Percentiles rank a stretch among this genome's conserved stretches.
These are phyloP conservation scores for Ornithoptera alexandrae DNA, from an alignment of 2,888 invertebrate species.

Conservation along the genomic window DNA sequence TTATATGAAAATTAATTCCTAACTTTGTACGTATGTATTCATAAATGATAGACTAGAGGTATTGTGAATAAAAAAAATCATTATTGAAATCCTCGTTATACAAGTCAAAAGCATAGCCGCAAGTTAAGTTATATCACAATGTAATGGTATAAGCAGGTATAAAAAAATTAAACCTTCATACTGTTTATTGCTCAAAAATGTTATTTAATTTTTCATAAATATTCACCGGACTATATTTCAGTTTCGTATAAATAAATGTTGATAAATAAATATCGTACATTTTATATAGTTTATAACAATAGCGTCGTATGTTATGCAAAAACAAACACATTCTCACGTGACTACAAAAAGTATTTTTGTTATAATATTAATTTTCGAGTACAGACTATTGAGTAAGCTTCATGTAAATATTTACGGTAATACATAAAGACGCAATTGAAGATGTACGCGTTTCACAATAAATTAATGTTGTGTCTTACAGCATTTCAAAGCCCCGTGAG, in stretches of 20 bases:
- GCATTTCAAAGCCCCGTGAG: background rate
- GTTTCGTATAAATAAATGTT: background rate
- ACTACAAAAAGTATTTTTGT: background rate
- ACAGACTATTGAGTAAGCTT: background rate
- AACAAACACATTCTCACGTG: background rate
- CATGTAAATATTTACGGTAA: conserved; percentile 15
- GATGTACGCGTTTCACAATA: background rate
- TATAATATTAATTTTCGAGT: background rate
- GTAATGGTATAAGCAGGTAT: too few relatives aligned
- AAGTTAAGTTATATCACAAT: too few relatives aligned
- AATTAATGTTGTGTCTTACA: background rate
- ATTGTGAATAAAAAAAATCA: too few relatives aligned
- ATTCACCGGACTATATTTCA: background rate
- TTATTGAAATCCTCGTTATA: too few relatives aligned
- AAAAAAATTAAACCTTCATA: too few relatives aligned
- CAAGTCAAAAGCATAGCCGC: too few relatives aligned
- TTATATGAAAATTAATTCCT: too few relatives aligned
- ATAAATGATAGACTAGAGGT: too few relatives aligned
- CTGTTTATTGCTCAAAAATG: too few relatives aligned
- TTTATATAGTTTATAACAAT: background rate
- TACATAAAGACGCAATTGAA: background rate
- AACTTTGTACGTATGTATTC: too few relatives aligned
- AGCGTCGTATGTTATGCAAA: background rate
- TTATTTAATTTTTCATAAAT: background rate
- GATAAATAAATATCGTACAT: background rate